Base-by-base conservation (phyloP, 1,140 invertebrate species). In the Drusus annulatus region DNA sequence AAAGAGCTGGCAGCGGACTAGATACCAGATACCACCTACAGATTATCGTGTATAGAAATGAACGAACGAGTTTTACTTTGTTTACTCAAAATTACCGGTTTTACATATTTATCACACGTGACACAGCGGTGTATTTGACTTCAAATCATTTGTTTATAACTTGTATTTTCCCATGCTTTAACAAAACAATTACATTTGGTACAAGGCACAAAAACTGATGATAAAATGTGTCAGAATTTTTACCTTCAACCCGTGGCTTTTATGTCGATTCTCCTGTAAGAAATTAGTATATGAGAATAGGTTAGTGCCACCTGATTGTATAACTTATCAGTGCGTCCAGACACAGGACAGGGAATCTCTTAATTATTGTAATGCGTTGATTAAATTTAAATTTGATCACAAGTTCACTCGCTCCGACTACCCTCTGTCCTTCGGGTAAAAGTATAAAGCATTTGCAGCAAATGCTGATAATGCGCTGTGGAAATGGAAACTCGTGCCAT, bases 321-420 rank as follows among this genome's bases (percentile, higher is more conserved):
- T 28, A 28, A 28, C 13, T 1, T 45, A 45, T 45, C 8, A 45
- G 36, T 45, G 36, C 36, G 36, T 45, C 10, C 36, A 13, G 36
- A 45, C 36, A 45, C 36, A 45, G 0, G 36, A 45, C 36, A 45
- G 36, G 36, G 13, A n/a, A 65, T 16, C 62, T 65, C n/a, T n/a
- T 45, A 8, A 65, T 2, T 71, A 71, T 71, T 71, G 45, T 71
- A 71, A 71, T 71, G 68, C 45, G 68, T 71, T 36, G 62, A 2
- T 71, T 71, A 25, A 71, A 71, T 71, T 71, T 71, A 52, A 71
- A 71, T 69, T 16, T 17, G 19, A 45, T 50, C 10, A 52, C 68
- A 51, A 71, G 68, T 71, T 71, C 68, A 71, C 68, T 71, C 54
- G 68, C 50, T 51, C 62, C 68, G 50, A 71, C 31, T 71, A 71